Evolutionary conservation across 92 coral and sea anemone species (phyloP).

Genomic region (Palythoa caribaeorum): DNA sequence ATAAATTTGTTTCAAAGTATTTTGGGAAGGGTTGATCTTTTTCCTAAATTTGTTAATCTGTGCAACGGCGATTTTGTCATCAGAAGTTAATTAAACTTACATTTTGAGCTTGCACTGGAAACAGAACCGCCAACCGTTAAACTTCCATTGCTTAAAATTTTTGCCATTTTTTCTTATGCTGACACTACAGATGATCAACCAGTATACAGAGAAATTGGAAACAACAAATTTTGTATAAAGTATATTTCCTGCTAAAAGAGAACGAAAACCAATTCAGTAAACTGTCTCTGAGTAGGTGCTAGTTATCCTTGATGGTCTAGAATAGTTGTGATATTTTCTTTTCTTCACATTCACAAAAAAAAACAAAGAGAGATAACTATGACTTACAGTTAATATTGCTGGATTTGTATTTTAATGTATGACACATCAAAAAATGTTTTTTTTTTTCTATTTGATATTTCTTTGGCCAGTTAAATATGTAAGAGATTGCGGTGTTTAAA

Average conservation of each 20-base stretch:
- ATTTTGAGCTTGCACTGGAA: conserved; percentile 27
- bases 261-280: conserved; percentile 3
- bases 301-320: conserved; percentile 31
- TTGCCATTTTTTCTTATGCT: conserved; percentile 23
- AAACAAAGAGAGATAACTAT: conserved; percentile 21
- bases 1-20: conserved; percentile 28
- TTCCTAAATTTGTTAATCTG: conserved; percentile 27
- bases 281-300: conserved; percentile 16
- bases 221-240: conserved; percentile 17
- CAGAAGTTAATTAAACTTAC: conserved; percentile 26
- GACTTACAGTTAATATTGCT: conserved; percentile 24
- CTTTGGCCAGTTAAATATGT: conserved; percentile 9
- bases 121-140: conserved; percentile 10
- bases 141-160: neutral
- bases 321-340: conserved; percentile 11
- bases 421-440: conserved; percentile 8
- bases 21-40: conserved; percentile 43
- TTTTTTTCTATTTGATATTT: conserved; percentile 15
- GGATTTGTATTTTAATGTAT: neutral
- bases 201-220: conserved; percentile 24
- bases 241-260: conserved; percentile 12
- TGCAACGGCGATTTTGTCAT: conserved; percentile 16
- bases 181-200: conserved; percentile 29
- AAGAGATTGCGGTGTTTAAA: conserved; percentile 7
- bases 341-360: conserved; percentile 1